Evolutionary conservation across 1,140 invertebrate genomes (phyloP).

Genomic region (Chironomus tepperi): DNA sequence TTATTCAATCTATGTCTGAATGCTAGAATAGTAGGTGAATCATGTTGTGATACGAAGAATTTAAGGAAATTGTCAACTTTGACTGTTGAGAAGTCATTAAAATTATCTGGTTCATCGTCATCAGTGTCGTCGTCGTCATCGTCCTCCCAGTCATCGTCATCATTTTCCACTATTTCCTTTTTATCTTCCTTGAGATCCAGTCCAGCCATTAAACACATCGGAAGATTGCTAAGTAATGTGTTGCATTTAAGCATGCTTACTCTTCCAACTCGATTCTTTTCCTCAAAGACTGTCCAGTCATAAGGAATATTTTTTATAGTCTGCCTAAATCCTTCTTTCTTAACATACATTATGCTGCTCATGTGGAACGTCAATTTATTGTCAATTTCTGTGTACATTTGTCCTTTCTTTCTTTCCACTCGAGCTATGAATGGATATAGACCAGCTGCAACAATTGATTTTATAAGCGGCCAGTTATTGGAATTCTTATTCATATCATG

Average conservation of each 20-base stretch:
- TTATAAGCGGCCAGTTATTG: background rate
- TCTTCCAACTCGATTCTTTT: background rate
- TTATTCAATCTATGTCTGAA: background rate
- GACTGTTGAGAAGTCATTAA: background rate
- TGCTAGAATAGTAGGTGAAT: background rate
- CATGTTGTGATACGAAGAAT: background rate
- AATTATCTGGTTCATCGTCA: background rate
- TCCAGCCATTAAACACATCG: background rate
- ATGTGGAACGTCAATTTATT: background rate
- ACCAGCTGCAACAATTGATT: background rate
- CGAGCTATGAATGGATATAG: background rate
- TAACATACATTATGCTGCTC: background rate
- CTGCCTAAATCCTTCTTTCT: background rate
- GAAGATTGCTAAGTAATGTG: background rate
- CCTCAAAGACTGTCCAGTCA: slow-evolving; percentile 7
- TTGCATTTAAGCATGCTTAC: background rate
- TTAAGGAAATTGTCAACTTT: background rate
- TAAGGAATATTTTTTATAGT: background rate
- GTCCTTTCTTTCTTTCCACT: background rate
- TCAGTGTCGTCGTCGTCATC: background rate
- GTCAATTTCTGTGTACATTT: background rate
- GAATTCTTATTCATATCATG: background rate
- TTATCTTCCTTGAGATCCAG: background rate
- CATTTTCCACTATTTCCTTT: background rate
- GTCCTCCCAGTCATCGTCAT: background rate